Evolutionary conservation across 1,140 invertebrate genomes (phyloP).

Genomic region (Holcopasites calliopsidis): DNA sequence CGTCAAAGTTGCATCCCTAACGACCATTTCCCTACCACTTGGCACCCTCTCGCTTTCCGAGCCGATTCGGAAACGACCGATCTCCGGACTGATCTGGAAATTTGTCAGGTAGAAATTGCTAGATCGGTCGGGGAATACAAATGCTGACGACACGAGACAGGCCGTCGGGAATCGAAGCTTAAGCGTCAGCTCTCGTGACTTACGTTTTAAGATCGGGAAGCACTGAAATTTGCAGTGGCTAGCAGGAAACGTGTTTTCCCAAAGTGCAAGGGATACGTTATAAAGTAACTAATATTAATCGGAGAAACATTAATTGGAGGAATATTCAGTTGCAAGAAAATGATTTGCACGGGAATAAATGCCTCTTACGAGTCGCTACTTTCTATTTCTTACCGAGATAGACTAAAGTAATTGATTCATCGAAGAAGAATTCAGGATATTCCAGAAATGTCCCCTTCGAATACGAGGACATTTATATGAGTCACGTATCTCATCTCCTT

Average conservation of each 20-base stretch:
- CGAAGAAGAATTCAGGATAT: background rate
- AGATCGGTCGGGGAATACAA: conserved; percentile 60
- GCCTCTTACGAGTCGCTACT: no score
- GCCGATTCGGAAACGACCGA: conserved; percentile 63
- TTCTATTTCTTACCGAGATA: background rate
- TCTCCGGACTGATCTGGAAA: conserved; percentile 53
- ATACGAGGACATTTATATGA: background rate
- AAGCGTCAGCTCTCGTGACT: background rate
- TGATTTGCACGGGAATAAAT: no score
- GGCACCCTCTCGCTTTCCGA: conserved; percentile 3
- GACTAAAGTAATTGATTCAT: background rate
- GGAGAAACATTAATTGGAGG: background rate
- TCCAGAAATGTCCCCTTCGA: background rate
- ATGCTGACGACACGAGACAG: conserved; percentile 34
- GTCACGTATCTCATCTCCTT: background rate
- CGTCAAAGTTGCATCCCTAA: conserved; percentile 45
- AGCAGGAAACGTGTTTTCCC: background rate
- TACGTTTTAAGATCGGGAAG: background rate
- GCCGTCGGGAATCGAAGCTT: conserved; percentile 3
- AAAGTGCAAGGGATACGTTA: background rate
- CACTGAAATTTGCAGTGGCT: conserved; percentile 1
- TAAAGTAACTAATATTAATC: background rate
- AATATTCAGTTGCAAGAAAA: no score
- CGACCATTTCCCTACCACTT: conserved; percentile 30
- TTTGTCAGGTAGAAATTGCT: conserved; percentile 63